Conservation (phyloP, 2,888 invertebrate species). For the Bombylius discolor region DNA sequence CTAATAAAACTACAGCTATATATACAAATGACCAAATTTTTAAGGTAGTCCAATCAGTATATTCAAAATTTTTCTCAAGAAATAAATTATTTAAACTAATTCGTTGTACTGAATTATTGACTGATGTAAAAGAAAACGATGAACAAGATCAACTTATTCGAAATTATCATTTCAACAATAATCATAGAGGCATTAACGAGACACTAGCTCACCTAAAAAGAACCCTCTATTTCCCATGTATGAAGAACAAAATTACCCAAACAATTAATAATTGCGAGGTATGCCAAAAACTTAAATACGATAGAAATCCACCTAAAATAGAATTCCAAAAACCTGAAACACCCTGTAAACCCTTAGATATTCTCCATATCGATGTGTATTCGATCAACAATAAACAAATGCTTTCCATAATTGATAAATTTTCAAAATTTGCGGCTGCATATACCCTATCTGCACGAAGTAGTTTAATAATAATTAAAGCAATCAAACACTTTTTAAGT, state of each 20-base stretch:
- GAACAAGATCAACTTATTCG: background rate
- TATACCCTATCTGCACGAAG: background rate
- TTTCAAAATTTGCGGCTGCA: background rate
- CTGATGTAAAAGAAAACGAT: background rate
- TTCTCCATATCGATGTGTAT: background rate
- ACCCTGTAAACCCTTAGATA: background rate
- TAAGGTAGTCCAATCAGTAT: conserved; percentile 4
- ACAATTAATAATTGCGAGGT: too few species aligned
- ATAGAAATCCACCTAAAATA: too few species aligned
- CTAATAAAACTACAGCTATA: conserved; percentile 5
- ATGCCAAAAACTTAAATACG: too few species aligned
- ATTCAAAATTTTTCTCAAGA: conserved; percentile 3
- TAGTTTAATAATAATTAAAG: background rate
- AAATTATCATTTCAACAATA: background rate
- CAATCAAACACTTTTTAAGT: background rate
- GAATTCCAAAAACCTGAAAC: background rate
- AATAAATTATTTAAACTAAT: conserved; percentile 4
- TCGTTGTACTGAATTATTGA: background rate
- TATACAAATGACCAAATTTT: conserved; percentile 5
- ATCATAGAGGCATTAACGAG: background rate
- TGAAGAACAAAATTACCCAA: too few species aligned
- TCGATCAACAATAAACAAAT: background rate
- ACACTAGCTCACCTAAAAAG: too few species aligned
- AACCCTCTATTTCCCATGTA: too few species aligned
- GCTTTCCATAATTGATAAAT: background rate